Conservation (phyloP, 2,113 vertebrate genomes). For the Sinosuthora webbiana region DNA sequence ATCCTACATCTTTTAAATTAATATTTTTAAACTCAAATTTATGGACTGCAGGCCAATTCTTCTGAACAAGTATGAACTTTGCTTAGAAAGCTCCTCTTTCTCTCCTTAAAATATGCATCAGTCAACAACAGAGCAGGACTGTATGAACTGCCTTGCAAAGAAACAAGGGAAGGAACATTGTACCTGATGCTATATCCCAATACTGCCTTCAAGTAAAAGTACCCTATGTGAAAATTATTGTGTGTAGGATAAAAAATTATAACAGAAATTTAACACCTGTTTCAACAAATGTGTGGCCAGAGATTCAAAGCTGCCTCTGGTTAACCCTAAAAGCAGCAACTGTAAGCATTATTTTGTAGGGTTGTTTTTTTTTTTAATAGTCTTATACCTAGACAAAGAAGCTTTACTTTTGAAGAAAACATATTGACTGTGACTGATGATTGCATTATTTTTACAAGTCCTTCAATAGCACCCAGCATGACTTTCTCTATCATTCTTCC, state of each 20-base stretch:
- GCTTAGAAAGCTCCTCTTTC: not conserved
- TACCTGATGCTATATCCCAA: not conserved
- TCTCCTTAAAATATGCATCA: not conserved
- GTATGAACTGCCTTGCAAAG: not conserved
- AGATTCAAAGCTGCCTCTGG: not conserved
- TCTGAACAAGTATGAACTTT: not conserved
- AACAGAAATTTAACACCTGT: not conserved
- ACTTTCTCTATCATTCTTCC: not conserved
- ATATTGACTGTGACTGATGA: fast-evolving
- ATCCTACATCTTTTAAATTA: not conserved
- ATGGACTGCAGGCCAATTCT: not conserved
- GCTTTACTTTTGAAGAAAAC: not conserved
- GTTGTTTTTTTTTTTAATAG: fast-evolving
- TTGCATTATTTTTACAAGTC: not conserved
- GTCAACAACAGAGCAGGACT: not conserved
- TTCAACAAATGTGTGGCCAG: not conserved
- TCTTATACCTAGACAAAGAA: not conserved
- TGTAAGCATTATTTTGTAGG: not conserved
- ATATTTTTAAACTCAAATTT: not conserved
- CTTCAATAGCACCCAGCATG: not conserved
- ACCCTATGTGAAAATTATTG: not conserved
- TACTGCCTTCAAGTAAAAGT: not conserved
- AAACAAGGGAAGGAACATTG: not conserved
- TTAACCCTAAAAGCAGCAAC: not conserved
- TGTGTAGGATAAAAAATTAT: not conserved